Percentiles rank a stretch among this genome's conserved stretches.
Conservation (phyloP, 2,888 invertebrate species). For the Rhagonycha fulva region DNA sequence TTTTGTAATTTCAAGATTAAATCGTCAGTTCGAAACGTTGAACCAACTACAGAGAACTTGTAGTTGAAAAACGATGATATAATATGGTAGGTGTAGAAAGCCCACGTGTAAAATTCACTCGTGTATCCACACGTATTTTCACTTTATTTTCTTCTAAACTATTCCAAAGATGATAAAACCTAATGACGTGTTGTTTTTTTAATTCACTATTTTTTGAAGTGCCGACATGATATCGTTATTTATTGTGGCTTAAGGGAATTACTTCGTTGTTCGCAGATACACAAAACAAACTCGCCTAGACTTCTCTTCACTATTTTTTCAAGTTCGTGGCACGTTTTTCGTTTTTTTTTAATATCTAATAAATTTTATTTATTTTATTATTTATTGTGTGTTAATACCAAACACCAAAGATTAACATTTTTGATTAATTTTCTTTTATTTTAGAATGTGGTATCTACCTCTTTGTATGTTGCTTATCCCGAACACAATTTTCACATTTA, state of each 20-base stretch:
- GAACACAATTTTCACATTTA: no score
- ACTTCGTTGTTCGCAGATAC: neutral
- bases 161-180: neutral
- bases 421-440: neutral
- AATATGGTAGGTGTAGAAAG: slow-evolving; percentile 21
- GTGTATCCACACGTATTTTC: neutral
- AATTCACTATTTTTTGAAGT: neutral
- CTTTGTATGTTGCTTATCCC: no score
- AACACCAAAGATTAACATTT: neutral
- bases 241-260: neutral
- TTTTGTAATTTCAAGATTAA: neutral
- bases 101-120: slow-evolving; percentile 13
- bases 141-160: neutral
- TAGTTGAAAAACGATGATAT: neutral
- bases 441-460: neutral
- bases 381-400: neutral
- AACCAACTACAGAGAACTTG: neutral
- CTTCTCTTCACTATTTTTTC: neutral
- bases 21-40: neutral
- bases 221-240: slow-evolving; percentile 1
- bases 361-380: neutral
- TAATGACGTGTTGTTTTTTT: neutral
- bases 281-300: neutral
- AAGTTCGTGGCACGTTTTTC: neutral
- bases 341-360: neutral